Evolutionary conservation across 2,797 vertebrate species (phyloP), one percentile per base, ranked within the genome.

Genomic region (Chloroceryle amazona): DNA sequence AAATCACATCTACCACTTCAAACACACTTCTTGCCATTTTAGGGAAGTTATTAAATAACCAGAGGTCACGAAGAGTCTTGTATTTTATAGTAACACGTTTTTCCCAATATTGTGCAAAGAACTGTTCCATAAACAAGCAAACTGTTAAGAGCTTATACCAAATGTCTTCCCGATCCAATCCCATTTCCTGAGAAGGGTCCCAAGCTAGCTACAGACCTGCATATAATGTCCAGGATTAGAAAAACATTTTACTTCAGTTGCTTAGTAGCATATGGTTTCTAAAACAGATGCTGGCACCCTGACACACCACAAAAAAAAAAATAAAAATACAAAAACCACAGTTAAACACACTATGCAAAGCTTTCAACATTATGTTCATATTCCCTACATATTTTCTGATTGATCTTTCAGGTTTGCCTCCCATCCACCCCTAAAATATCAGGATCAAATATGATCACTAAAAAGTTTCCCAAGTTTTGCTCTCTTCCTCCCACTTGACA

Each of bases 251-350:
- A 76, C 60, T 87, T 87, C 8, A 85, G 84, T 91, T 93, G 84
- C 86, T 86, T 93, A 93, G 93, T 83, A 96, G 92, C 90, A 79
- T 75, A 94, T 65, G 70, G 86, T 96, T 97, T 94, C 92, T 81
- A 89, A 74, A 93, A 91, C 82, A 95, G 72, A 86, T 81, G 76
- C 70, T 83, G 82, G 83, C 90, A 94, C 19, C 22, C 60, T 65
- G 82, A 91, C 65, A 94, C 51, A 31, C 39, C 62, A 88, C 25
- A 82, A 84, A 76, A 90, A 65, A 41, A 41, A 37, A 37, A 9
- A 37, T 9, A 37, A 37, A 37, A 37, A 37, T 10, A n/a, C 37
- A 37, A 37, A n/a, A n/a, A n/a, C n/a, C 37, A 37, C 39, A 85
- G 80, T 66, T 70, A 87, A 62, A 70, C 28, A 39, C 3, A 28